Evolutionary conservation across 2,797 vertebrate species (phyloP).

Genomic region (Vipera ursinii): DNA sequence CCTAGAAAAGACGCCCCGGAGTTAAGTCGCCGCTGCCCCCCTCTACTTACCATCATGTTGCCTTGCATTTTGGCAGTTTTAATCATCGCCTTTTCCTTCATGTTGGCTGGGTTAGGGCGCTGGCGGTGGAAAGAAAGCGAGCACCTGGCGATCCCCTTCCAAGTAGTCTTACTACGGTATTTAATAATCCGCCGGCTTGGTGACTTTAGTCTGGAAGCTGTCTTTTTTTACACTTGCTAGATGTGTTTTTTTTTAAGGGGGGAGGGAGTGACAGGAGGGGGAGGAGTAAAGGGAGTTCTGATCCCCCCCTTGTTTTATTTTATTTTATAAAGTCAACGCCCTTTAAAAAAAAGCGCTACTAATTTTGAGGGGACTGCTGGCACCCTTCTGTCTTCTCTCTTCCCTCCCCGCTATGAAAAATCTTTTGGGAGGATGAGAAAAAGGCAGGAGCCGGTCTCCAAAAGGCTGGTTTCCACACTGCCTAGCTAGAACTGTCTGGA

Average conservation of each 20-base stretch:
- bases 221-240: conserved; percentile 39
- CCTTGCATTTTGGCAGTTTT: conserved; percentile 98
- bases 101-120: conserved; percentile 58
- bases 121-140: conserved; percentile 8
- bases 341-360: neutral
- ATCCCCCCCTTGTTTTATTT: neutral
- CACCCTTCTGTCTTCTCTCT: neutral
- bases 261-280: neutral
- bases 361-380: neutral
- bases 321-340: neutral
- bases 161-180: conserved; percentile 46
- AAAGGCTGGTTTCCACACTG: conserved; percentile 7
- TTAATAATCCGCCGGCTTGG: conserved; percentile 74
- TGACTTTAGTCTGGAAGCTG: conserved; percentile 51
- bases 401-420: neutral
- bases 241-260: conserved; percentile 59
- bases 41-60: conserved; percentile 81
- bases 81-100: conserved; percentile 95
- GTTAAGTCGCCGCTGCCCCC: conserved; percentile 37
- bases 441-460: neutral
- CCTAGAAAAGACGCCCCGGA: neutral
- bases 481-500: conserved; percentile 20
- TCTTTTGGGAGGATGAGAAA: neutral
- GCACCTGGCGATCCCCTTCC: conserved; percentile 48
- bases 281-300: conserved; percentile 26